These are phyloP conservation scores for Notamacropus eugenii DNA, from an alignment of 2,797 vertebrate genomes.

Conservation along the genomic window DNA sequence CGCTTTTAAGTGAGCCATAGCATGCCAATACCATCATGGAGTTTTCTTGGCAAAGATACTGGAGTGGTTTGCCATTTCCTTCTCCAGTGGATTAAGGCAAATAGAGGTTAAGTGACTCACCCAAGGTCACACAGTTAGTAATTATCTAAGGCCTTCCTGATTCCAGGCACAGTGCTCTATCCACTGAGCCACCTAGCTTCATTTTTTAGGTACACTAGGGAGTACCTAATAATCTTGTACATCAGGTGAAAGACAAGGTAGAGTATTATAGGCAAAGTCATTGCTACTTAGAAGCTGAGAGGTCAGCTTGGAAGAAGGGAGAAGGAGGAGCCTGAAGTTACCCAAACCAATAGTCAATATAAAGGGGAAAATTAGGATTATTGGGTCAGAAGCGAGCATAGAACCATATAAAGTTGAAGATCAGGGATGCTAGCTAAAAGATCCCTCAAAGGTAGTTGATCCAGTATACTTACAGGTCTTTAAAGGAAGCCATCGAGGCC, in stretches of 20 bases:
- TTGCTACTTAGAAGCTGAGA: not conserved
- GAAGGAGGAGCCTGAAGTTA: not conserved
- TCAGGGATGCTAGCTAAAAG: not conserved
- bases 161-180: not conserved
- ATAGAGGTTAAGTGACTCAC: not conserved
- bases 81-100: not conserved
- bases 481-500: not conserved
- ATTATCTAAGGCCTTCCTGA: not conserved
- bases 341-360: not conserved
- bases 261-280: not conserved
- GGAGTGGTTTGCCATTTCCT: not conserved
- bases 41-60: not conserved
- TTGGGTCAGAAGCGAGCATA: not conserved
- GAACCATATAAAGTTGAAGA: not conserved
- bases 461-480: not conserved
- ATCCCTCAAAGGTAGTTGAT: not conserved
- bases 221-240: not conserved
- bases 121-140: not conserved
- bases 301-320: not conserved
- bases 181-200: not conserved
- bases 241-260: not conserved
- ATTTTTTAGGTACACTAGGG: not conserved
- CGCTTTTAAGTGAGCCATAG: not conserved
- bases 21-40: not conserved
- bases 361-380: not conserved